Evolutionary conservation across 2,888 invertebrate species (phyloP), one percentile per base, ranked within the genome.

Genomic region (Cenopis cana): DNA sequence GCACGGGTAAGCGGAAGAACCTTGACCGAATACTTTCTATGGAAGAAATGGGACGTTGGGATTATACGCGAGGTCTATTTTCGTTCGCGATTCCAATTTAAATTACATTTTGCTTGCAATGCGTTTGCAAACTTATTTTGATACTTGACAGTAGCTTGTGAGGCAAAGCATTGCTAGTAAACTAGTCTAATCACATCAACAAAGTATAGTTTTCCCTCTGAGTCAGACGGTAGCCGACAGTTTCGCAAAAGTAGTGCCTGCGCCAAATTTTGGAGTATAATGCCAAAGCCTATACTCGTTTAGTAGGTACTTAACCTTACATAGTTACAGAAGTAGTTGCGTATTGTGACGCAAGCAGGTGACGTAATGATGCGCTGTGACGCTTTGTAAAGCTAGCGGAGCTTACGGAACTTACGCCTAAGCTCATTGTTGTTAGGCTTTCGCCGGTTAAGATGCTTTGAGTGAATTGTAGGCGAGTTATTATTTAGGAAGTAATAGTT

Each of bases 281-380:
- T n/a, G n/a, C n/a, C n/a, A n/a, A n/a, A n/a, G n/a, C n/a, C n/a
- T n/a, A n/a, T n/a, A n/a, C n/a, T n/a, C n/a, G n/a, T n/a, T n/a
- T n/a, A n/a, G n/a, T n/a, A n/a, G n/a, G n/a, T n/a, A n/a, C n/a
- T 5, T 8, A 5, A 33, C 5, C n/a, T 41, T 41, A 41, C n/a
- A 18, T 24, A 14, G 18, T 56, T 41, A 61, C 29, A 36, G 29
- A 61, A 20, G 17, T 64, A 54, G 38, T 9, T 49, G 33, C 60
- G 73, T 71, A 64, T 72, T 76, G 74, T 76, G 76, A 74, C 74
- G 72, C 64, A 61, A 74, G 52, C 18, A 24, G 38, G 49, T 75
- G 74, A 76, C 74, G 74, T 68, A 74, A 74, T 71, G 66, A 60
- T 55, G 64, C 64, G 69, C 68, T 67, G 59, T 46, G 67, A 54